Conservation (phyloP, 2,113 vertebrate genomes). For the Chlamydotis undulata region DNA sequence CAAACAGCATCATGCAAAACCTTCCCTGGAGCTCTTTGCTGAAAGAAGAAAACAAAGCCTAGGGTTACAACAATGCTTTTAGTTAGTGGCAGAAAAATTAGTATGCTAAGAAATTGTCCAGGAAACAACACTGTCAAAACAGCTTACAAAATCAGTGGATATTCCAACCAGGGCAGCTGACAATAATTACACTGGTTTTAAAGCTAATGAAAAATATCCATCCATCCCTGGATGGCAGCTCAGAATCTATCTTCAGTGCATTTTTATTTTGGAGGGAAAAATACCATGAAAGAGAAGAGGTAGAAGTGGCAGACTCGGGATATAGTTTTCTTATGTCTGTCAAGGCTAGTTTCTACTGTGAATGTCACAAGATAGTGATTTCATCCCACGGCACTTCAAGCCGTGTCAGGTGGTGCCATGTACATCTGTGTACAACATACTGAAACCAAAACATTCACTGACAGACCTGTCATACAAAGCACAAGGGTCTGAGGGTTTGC, state of each 20-base stretch:
- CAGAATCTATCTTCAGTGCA: background rate
- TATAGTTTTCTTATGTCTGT: background rate
- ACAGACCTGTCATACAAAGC: background rate
- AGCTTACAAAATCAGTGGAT: constrained; percentile 12
- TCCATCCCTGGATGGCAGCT: background rate
- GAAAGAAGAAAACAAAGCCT: constrained; percentile 60
- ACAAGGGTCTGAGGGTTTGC: background rate
- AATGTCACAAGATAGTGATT: background rate
- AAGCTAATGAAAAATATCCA: background rate
- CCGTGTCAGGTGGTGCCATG: background rate
- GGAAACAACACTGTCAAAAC: background rate
- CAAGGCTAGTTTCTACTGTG: background rate
- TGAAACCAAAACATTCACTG: accelerated
- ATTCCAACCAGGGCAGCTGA: background rate
- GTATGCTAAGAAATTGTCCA: background rate
- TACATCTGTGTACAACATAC: background rate
- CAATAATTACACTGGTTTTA: background rate
- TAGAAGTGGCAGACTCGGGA: background rate
- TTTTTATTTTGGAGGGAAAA: background rate
- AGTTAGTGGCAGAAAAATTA: constrained; percentile 10
- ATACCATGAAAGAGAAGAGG: background rate
- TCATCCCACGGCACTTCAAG: background rate
- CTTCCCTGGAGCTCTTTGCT: constrained; percentile 94
- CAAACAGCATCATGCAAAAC: constrained; percentile 92
- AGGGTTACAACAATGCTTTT: constrained; percentile 15